Conservation (phyloP, 2,797 vertebrate genomes). For the Eospalax fontanierii region DNA sequence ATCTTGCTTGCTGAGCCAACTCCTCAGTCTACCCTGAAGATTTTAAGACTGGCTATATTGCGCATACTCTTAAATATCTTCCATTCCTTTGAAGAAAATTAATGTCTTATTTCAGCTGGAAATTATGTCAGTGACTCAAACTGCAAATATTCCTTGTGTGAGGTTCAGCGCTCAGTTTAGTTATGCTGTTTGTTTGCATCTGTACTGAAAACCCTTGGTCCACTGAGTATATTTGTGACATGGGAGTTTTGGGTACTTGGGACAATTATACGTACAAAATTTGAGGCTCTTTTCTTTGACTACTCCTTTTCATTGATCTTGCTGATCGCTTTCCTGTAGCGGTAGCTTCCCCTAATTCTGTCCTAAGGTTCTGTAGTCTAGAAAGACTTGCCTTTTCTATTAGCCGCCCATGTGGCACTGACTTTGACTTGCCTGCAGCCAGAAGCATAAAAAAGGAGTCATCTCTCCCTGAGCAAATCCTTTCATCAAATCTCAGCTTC, state of each 20-base stretch:
- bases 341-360: not conserved
- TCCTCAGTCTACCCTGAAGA: not conserved
- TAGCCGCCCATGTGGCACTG: not conserved
- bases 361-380: not conserved
- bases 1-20: not conserved
- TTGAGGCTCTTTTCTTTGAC: not conserved
- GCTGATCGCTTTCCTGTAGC: not conserved
- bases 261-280: not conserved
- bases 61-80: not conserved
- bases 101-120: constrained; percentile 26
- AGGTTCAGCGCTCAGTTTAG: not conserved
- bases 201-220: not conserved
- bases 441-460: not conserved
- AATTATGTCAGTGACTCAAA: not conserved
- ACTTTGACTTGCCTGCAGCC: not conserved
- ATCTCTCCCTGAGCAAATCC: not conserved
- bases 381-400: constrained; percentile 29
- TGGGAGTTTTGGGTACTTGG: not conserved
- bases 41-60: constrained; percentile 1
- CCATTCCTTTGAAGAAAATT: not conserved
- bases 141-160: not conserved
- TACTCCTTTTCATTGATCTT: not conserved
- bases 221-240: not conserved
- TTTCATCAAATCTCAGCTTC: not conserved
- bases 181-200: not conserved